Conservation (phyloP, 2,797 vertebrate genomes). For the Mionectes olivaceus region DNA sequence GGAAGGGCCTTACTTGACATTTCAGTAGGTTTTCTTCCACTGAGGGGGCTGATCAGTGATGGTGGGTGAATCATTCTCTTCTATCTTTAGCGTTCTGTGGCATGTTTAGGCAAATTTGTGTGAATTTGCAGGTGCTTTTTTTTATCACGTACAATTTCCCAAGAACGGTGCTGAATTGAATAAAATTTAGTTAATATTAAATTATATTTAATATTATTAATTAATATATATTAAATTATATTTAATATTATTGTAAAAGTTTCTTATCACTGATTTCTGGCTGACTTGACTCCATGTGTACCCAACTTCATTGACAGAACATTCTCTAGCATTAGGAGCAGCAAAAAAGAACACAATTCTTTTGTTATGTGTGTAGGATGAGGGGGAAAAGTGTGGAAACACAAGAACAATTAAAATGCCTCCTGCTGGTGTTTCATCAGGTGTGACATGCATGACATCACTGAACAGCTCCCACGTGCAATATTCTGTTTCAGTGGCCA, state of each 20-base stretch:
- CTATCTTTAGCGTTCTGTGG: neutral
- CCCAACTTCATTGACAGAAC: neutral
- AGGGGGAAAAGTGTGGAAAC: neutral
- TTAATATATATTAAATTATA: neutral
- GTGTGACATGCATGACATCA: neutral
- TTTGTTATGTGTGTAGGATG: neutral
- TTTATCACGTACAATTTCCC: neutral
- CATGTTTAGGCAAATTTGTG: neutral
- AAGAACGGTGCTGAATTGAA: neutral
- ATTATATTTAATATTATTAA: neutral
- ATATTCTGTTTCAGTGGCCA: neutral
- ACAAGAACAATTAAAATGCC: neutral
- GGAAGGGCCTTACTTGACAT: neutral
- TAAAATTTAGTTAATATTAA: neutral
- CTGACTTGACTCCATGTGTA: neutral
- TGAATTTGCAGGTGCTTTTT: neutral
- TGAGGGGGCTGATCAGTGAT: neutral
- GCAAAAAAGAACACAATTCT: neutral
- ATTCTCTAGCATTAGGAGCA: neutral
- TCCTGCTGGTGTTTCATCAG: neutral
- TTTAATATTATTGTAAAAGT: neutral
- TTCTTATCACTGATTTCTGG: neutral
- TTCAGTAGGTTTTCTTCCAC: neutral
- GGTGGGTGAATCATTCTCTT: neutral
- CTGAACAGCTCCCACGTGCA: neutral